phyloP scores from a whole-genome alignment of 2,113 vertebrate genomes.

The Malurus melanocephalus region DNA sequence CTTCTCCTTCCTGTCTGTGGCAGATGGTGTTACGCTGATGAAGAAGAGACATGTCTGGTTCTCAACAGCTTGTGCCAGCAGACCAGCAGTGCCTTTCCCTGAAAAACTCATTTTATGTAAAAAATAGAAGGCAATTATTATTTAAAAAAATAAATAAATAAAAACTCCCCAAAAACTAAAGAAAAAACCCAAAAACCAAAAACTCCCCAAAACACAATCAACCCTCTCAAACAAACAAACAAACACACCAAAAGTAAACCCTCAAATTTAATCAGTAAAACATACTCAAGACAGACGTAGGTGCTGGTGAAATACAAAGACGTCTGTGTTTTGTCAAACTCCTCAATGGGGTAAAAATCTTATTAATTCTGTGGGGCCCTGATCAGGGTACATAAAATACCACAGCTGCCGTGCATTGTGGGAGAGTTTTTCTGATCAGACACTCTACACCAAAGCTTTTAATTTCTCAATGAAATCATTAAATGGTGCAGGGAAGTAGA shows the following conservation, averaged over 20 bases:
- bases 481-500: neutral
- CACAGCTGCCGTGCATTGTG: neutral
- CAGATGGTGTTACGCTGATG: slow-evolving; percentile 1
- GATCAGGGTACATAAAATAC: neutral
- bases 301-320: neutral
- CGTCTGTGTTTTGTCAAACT: neutral
- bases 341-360: neutral
- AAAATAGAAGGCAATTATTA: neutral
- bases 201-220: too few species aligned
- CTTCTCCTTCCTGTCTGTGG: neutral
- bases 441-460: neutral
- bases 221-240: too few species aligned
- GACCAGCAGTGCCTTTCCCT: neutral
- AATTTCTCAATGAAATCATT: neutral
- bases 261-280: neutral
- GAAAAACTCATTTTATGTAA: neutral
- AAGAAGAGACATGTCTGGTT: neutral
- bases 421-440: neutral
- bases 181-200: too few species aligned
- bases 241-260: too few species aligned
- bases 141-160: neutral
- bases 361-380: neutral
- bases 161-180: too few species aligned
- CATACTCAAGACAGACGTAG: neutral
- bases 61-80: neutral